Evolutionary conservation across 2,113 vertebrate genomes (phyloP).

Genomic region (Prinia subflava): DNA sequence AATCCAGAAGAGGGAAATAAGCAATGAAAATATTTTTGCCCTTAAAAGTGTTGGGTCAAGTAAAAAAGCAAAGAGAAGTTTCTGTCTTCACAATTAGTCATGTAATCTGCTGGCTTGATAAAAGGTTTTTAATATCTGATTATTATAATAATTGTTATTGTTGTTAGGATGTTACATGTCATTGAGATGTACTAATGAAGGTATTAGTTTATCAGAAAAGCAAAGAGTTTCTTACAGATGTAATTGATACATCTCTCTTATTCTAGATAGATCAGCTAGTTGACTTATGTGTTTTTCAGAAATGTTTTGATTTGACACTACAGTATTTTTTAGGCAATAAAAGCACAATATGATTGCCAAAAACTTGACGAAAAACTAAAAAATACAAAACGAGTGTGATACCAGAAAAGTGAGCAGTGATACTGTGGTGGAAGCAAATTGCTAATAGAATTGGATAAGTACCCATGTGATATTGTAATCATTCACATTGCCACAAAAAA

Average conservation of each 20-base stretch:
- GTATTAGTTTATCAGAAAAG: background rate
- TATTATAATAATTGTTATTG: background rate
- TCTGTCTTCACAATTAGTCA: background rate
- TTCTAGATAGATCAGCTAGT: background rate
- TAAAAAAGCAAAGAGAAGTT: background rate
- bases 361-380: background rate
- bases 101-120: background rate
- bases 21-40: background rate
- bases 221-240: background rate
- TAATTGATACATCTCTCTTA: background rate
- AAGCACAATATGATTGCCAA: background rate
- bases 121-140: background rate
- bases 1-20: background rate
- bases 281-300: background rate
- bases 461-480: background rate
- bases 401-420: background rate
- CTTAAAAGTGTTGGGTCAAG: background rate
- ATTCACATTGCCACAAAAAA: background rate
- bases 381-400: background rate
- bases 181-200: background rate
- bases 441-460: background rate
- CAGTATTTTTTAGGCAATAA: background rate
- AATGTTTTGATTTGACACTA: background rate
- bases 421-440: background rate
- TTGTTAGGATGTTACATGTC: background rate